Evolutionary conservation across 2,797 vertebrate species (phyloP), one percentile per base, ranked within the genome.

Genomic region (Smutsia gigantea): DNA sequence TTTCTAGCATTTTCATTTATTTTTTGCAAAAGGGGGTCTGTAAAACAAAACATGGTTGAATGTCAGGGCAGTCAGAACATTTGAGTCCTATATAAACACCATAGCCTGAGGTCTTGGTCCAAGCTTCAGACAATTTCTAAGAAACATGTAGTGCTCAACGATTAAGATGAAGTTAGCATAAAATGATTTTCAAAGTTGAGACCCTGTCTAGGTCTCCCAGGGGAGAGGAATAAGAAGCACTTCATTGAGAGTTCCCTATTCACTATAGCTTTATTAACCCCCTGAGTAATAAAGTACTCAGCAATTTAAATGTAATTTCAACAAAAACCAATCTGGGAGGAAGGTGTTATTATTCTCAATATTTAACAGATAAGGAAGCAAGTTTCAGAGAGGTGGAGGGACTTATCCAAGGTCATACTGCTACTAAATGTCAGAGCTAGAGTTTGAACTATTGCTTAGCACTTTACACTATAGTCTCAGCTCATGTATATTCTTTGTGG

Each of bases 121-220:
- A 90, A 82, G 42, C 66, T 95, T 51, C 49, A 93, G 74, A 82
- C 25, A 25, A 88, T 91, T 94, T 88, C 37, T 64, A 94, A 90
- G 78, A 88, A 94, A 92, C 4, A 66, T 94, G 81, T 88, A 64
- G 39, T 91, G 31, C 51, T 83, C 42, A 55, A 25, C 25, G 69
- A n/a, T 90, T 61, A 94, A 94, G 51, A 37, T 92, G 84, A 96
- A 78, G 31, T 25, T 84, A n/a, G 63, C 71, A 87, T 39, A 87
- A 92, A 93, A 95, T 37, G 31, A 59, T 68, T 87, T 79, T 71
- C n/a, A 21, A 87, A 39, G 25, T 34, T 93, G 66, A 71, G n/a
- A 93, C 42, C 6, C 8, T 71, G 49, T 81, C 8, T 46, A 59
- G 25, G n/a, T 83, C 71, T 57, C 81, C 83, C 7, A 71, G 34